Percentiles rank a stretch among this genome's conserved stretches.
Conservation (phyloP, 2,113 vertebrate genomes). For the Nyctibius bracteatus region DNA sequence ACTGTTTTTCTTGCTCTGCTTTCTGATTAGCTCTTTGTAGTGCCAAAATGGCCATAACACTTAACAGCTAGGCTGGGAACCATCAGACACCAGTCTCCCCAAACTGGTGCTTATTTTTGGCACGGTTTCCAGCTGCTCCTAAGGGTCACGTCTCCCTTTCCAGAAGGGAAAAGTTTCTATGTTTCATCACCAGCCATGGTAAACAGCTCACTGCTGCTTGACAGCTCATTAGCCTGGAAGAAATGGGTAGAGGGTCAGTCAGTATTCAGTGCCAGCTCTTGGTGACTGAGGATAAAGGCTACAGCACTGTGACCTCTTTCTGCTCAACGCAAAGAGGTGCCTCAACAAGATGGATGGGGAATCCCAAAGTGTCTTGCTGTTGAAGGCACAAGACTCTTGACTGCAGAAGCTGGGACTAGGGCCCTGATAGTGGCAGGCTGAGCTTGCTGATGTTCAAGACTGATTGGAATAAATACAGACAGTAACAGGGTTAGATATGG, state of each 20-base stretch:
- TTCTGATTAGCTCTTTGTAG: not conserved
- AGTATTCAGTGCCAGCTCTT: not conserved
- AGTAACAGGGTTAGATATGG: not conserved
- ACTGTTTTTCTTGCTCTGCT: not conserved
- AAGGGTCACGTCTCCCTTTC: not conserved
- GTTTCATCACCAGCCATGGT: not conserved
- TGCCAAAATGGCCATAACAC: not conserved
- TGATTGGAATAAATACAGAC: not conserved
- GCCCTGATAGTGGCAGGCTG: not conserved
- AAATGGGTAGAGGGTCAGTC: not conserved
- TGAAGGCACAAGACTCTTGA: not conserved
- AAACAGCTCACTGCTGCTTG: not conserved
- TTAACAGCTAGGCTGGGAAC: not conserved
- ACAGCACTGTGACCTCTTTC: not conserved
- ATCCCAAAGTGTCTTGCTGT: not conserved
- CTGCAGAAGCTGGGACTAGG: not conserved
- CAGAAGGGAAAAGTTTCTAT: not conserved
- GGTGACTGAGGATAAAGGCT: not conserved
- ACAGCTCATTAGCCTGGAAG: not conserved
- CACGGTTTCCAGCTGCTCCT: not conserved
- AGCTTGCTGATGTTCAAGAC: not conserved
- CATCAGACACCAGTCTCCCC: not conserved
- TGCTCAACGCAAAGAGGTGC: not conserved
- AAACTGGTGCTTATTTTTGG: accelerated
- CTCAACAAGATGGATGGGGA: not conserved